Percentiles rank a stretch among this genome's conserved stretches.
phyloP scores from a whole-genome alignment of 2,797 vertebrate species.

The Sebastes diaconus region DNA sequence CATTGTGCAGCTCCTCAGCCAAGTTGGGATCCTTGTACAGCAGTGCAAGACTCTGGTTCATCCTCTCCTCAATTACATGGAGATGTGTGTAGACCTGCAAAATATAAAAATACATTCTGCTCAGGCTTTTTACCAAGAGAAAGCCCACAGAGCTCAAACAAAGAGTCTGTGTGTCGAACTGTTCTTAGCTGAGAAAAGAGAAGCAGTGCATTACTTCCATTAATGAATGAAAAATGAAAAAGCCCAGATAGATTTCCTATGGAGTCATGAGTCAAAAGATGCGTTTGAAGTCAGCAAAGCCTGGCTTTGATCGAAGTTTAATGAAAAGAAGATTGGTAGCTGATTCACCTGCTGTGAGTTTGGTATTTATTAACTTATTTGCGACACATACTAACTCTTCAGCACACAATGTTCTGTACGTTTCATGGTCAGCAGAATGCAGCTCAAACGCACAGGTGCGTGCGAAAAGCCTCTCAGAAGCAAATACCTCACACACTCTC shows the following conservation, averaged over 20 bases:
- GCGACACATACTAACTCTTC: not conserved
- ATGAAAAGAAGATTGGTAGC: slow-evolving; percentile 18
- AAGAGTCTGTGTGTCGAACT: not conserved
- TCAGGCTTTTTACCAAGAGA: not conserved
- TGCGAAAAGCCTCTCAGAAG: not conserved
- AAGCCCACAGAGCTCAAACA: not conserved
- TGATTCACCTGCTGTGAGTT: slow-evolving; percentile 7
- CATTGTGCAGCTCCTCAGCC: slow-evolving; percentile 85
- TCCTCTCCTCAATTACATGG: slow-evolving; percentile 92
- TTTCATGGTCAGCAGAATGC: slow-evolving; percentile 40
- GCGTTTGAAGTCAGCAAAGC: slow-evolving; percentile 13
- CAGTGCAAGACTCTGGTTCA: slow-evolving; percentile 92
- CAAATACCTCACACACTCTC: not conserved
- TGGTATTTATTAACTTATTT: slow-evolving; percentile 14
- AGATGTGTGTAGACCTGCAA: slow-evolving; percentile 91
- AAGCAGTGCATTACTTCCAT: not conserved
- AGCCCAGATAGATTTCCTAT: not conserved
- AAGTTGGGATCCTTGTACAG: slow-evolving; percentile 89
- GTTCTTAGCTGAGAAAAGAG: not conserved
- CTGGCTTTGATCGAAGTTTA: slow-evolving; percentile 31
- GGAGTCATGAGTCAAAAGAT: not conserved
- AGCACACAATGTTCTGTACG: slow-evolving; percentile 19
- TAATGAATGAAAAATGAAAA: not conserved
- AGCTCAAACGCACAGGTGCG: slow-evolving; percentile 18
- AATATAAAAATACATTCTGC: not conserved